A percentile compares a stretch with the other conserved stretches of the same genome.
These are phyloP conservation scores for Watsonalla binaria DNA, from an alignment of 2,888 invertebrate genomes.

Conservation along the genomic window DNA sequence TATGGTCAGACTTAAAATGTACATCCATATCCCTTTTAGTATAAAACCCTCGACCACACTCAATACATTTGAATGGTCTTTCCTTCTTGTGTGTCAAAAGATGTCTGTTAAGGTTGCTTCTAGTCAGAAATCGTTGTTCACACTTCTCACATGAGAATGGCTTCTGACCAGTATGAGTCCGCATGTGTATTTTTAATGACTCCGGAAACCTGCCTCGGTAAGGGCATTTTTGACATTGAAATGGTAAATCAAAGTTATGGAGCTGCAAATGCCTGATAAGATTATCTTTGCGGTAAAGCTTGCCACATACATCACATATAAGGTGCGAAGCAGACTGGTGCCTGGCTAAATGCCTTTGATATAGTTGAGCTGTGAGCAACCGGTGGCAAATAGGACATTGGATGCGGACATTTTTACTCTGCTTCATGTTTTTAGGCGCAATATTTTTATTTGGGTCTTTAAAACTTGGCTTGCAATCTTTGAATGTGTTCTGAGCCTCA, in stretches of 20 bases:
- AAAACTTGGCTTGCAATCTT: conserved; percentile 20
- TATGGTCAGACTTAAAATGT: conserved; percentile 51
- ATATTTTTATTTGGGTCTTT: conserved; percentile 23
- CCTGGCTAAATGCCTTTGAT: conserved; percentile 32
- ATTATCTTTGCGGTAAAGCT: conserved; percentile 51
- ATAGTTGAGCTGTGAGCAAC: conserved; percentile 32
- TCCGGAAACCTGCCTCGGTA: conserved; percentile 49
- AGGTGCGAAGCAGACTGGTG: conserved; percentile 39
- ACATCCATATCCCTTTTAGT: conserved; percentile 41
- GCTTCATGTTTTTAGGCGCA: conserved; percentile 29
- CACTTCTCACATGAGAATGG: conserved; percentile 54
- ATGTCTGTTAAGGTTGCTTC: conserved; percentile 56
- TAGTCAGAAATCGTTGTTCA: conserved; percentile 41
- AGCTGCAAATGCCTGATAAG: conserved; percentile 42
- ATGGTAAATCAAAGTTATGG: conserved; percentile 46
- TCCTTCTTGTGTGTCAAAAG: conserved; percentile 48
- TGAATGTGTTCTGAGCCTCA: conserved; percentile 5
- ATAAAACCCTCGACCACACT: conserved; percentile 49
- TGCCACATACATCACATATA: conserved; percentile 53
- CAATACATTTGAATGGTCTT: conserved; percentile 43
- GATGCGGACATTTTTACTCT: conserved; percentile 16
- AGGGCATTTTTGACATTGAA: conserved; percentile 46
- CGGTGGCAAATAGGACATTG: conserved; percentile 31
- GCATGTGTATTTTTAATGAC: conserved; percentile 49
- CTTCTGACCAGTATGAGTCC: conserved; percentile 49